phyloP scores from a whole-genome alignment of 2,797 vertebrate species.

The Sarcoramphus papa region DNA sequence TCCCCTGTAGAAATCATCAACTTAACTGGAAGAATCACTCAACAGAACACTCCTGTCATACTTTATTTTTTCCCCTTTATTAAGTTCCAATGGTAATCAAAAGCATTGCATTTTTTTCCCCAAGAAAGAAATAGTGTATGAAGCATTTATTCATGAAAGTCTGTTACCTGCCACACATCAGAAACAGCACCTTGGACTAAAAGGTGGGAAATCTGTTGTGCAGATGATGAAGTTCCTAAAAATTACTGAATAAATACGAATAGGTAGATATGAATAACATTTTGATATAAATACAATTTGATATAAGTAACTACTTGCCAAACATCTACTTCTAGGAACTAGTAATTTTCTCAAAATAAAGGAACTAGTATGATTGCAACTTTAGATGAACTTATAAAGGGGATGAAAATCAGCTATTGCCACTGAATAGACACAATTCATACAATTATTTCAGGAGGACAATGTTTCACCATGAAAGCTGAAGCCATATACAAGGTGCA shows the following conservation, averaged over 20 bases:
- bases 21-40: conserved; percentile 53
- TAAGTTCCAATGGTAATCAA: conserved; percentile 37
- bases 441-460: not conserved
- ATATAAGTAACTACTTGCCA: not conserved
- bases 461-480: not conserved
- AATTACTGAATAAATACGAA: not conserved
- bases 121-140: not conserved
- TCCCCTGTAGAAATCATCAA: conserved; percentile 59
- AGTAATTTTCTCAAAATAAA: not conserved
- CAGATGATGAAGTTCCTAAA: not conserved
- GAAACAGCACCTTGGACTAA: not conserved
- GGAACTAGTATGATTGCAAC: not conserved
- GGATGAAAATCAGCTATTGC: not conserved
- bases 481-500: not conserved
- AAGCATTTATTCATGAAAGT: conserved; percentile 23
- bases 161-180: not conserved
- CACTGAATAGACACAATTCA: not conserved
- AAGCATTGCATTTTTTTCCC: not conserved
- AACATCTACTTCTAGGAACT: not conserved
- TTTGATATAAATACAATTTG: not conserved
- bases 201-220: not conserved
- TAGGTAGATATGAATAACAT: not conserved
- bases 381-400: not conserved
- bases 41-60: conserved; percentile 45
- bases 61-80: conserved; percentile 48